Base-by-base conservation (phyloP, 2,888 invertebrate species). In the Endomychus coccineus region DNA sequence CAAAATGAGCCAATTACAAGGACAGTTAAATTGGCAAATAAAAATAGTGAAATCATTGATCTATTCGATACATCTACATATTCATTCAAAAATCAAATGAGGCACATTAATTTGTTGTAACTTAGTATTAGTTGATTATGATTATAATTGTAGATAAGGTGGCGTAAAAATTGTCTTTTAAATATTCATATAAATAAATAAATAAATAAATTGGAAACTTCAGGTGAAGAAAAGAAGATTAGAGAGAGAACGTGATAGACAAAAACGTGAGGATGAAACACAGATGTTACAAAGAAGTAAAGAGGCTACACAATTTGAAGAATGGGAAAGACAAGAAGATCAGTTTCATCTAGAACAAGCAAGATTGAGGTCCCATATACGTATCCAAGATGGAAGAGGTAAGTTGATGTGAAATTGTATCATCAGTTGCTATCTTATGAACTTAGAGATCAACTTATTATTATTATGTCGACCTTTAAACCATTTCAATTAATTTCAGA, bases 331-430 rank as follows among this genome's bases (percentile, higher is more conserved):
- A 22, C 95, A 96, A 58, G 98, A 99, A 69, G 95, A 97, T 66
- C 82, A 89, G 64, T 98, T 99, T 70, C 97, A 97, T 63, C 71
- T 98, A 57, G 87, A 96, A 55, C 98, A 99, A 70, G 96, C 97
- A 0, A 77, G 91, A 21, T 70, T 95, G 36, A 74, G 97, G 52
- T 94, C 95, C 32, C 82, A 87, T 59, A 96, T 98, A 47, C 78
- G 98, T 43, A 97, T 99, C 40, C 86, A 94, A 45, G 96, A 97
- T 64, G 92, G 92, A 3, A 72, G 97, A 54, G 79, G 79, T 77
- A 54, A 42, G 29, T 36, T 27, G 5, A 11, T 14, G n/a, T n/a
- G n/a, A n/a, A n/a, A n/a, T n/a, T n/a, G n/a, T 25, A 11, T 11
- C 10, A 25, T 10, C 10, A 25, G 7, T 19, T 7, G 9, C 5